phyloP scores from a whole-genome alignment of 2,888 invertebrate genomes.

The Vanessa cardui region DNA sequence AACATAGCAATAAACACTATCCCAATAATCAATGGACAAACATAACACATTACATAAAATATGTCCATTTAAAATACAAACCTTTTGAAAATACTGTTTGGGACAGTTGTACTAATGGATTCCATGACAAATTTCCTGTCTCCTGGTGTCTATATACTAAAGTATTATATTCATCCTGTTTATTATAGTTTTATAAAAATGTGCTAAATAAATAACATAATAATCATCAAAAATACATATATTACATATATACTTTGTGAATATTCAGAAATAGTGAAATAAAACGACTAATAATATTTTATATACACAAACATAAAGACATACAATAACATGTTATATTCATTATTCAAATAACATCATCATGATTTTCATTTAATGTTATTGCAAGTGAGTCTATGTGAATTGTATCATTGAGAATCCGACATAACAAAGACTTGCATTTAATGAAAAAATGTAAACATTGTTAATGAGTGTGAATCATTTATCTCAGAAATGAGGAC shows the following conservation, averaged over 20 bases:
- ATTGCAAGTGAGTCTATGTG: constrained; percentile 35
- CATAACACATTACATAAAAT: constrained; percentile 31
- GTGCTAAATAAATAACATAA: constrained; percentile 15
- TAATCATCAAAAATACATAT: constrained; percentile 35
- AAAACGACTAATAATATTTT: not conserved
- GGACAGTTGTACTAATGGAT: constrained; percentile 65
- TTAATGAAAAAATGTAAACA: constrained; percentile 41
- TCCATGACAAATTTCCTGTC: constrained; percentile 60
- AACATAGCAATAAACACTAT: constrained; percentile 10
- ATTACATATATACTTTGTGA: constrained; percentile 23
- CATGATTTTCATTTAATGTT: constrained; percentile 33
- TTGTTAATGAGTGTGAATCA: constrained; percentile 31
- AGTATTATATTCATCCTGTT: constrained; percentile 23
- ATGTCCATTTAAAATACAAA: constrained; percentile 57
- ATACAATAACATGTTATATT: not conserved
- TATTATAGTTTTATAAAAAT: constrained; percentile 28
- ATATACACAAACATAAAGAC: not conserved
- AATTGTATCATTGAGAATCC: constrained; percentile 25
- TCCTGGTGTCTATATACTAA: constrained; percentile 62
- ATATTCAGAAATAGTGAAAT: not conserved
- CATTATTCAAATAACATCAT: constrained; percentile 38
- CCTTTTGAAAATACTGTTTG: constrained; percentile 63
- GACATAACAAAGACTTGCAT: constrained; percentile 30
- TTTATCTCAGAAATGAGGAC: constrained; percentile 11
- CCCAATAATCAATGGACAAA: constrained; percentile 33